Base-by-base conservation (phyloP, 30 jellyfish, hydroid and myxozoan species). In the Hydractinia symbiolongicarpus region DNA sequence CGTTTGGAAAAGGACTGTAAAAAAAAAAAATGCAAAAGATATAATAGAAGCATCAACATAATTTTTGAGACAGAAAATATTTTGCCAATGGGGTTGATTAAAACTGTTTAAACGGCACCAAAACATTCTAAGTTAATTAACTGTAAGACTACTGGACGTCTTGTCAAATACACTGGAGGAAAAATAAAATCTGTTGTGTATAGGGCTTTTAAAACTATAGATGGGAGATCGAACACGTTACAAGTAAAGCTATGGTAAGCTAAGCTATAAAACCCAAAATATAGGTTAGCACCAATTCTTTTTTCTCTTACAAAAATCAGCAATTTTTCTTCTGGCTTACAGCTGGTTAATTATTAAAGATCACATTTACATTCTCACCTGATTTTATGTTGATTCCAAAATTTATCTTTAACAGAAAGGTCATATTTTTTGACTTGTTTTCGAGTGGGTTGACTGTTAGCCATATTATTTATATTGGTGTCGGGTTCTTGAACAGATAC, bases 1-100 rank as follows among this genome's bases (percentile, higher is more conserved):
- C 96, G 4, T 90, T 86, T 68, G 96, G 99, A 69, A 94, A 94
- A 11, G 96, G 96, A 66, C 99, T 94, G 70, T 51, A 77, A 16
- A 10, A 30, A n/a, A 72, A 64, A 64, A 4, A 64, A 64, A 64
- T 30, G 44, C 44, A 30, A 30, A 30, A 30, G 44, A 30, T 30
- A 30, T 30, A 30, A 30, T 2, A 30, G 44, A 30, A 30, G 44
- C 44, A 30, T 2, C 44, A 30, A 30, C 44, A 30, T 1, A 30
- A 30, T 30, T 30, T 30, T 30, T 30, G 44, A 30, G 44, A 30
- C 44, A 30, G 44, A 30, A 0, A 30, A 30, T 30, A 30, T 30
- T 30, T 30, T 30, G 44, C 2, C 44, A 30, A 30, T 30, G 44
- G 44, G 44, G 2, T 0, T 30, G 44, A 30, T 30, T 30, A 0